Conservation (phyloP, 2,888 invertebrate genomes). For the Dorcus hopei region DNA sequence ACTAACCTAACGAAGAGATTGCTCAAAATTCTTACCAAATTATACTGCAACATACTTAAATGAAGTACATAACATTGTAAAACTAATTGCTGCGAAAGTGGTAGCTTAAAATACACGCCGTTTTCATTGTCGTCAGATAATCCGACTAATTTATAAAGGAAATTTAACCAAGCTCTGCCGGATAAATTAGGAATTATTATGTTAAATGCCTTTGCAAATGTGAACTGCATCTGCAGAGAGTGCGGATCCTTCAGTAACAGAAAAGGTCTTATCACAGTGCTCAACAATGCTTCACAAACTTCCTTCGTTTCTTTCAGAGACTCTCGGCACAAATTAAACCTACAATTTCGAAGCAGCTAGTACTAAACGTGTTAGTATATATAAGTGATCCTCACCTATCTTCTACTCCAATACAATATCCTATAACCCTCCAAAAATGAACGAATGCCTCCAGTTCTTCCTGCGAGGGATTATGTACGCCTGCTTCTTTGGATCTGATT, state of each 20-base stretch:
- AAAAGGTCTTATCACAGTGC: conserved; percentile 60
- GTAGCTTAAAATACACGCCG: no score
- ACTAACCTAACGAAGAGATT: no score
- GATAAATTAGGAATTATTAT: not conserved
- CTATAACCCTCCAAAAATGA: conserved; percentile 83
- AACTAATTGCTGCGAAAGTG: no score
- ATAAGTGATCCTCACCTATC: conserved; percentile 57
- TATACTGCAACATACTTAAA: no score
- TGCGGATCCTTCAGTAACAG: conserved; percentile 4
- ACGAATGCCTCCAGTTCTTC: conserved; percentile 72
- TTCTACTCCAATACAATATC: conserved; percentile 76
- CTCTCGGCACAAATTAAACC: conserved; percentile 68
- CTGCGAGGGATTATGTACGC: conserved; percentile 57
- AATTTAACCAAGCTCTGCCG: conserved; percentile 5
- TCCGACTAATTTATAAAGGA: conserved; percentile 4
- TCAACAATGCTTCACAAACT: conserved; percentile 57
- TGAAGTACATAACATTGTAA: no score
- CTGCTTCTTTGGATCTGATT: conserved; percentile 61
- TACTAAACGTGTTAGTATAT: not conserved
- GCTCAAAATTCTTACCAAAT: no score
- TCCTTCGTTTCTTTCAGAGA: conserved; percentile 61
- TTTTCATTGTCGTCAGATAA: no score
- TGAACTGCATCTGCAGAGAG: conserved; percentile 10
- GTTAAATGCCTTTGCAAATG: conserved; percentile 2
- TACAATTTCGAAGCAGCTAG: conserved; percentile 34